A percentile compares a stretch with the other conserved stretches of the same genome.
phyloP scores from a whole-genome alignment of 37 sponge, comb jelly and placozoan species.

The Crambe crambe region DNA sequence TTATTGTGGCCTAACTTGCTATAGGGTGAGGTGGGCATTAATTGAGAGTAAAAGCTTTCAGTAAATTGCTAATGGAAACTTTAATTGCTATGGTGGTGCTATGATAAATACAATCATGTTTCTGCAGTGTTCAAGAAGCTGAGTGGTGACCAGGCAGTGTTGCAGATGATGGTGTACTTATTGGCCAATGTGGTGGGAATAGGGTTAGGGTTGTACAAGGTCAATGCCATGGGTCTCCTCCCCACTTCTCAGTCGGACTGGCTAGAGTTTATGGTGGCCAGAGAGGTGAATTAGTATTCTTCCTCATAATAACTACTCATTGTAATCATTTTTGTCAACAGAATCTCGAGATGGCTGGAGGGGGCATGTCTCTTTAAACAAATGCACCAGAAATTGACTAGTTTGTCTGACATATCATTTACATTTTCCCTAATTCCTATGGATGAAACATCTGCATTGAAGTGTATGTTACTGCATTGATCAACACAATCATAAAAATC shows the following conservation, averaged over 20 bases:
- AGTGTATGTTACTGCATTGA: no score
- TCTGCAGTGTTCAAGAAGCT: constrained; percentile 68
- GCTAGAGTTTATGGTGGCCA: constrained; percentile 87
- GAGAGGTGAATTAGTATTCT: constrained; percentile 46
- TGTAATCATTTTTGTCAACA: background rate
- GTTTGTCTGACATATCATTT: no score
- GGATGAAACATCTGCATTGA: no score
- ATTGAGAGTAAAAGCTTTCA: background rate
- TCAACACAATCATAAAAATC: no score
- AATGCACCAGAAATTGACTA: no score
- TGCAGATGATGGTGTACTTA: constrained; percentile 89
- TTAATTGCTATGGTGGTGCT: no score
- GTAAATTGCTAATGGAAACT: no score
- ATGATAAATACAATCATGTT: background rate
- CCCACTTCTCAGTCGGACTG: constrained; percentile 96
- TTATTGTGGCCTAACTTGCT: no score
- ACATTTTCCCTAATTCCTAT: no score
- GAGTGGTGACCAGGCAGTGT: constrained; percentile 79
- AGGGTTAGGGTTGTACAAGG: constrained; percentile 90
- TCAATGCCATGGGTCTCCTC: constrained; percentile 91
- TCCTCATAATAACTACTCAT: background rate
- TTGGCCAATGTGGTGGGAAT: constrained; percentile 83
- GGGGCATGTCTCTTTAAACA: constrained; percentile 9
- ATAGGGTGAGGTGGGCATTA: no score
- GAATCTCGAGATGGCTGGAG: constrained; percentile 33